These are phyloP conservation scores for Drosophila virilis DNA, from an alignment of 1,140 invertebrate species.

Conservation along the genomic window DNA sequence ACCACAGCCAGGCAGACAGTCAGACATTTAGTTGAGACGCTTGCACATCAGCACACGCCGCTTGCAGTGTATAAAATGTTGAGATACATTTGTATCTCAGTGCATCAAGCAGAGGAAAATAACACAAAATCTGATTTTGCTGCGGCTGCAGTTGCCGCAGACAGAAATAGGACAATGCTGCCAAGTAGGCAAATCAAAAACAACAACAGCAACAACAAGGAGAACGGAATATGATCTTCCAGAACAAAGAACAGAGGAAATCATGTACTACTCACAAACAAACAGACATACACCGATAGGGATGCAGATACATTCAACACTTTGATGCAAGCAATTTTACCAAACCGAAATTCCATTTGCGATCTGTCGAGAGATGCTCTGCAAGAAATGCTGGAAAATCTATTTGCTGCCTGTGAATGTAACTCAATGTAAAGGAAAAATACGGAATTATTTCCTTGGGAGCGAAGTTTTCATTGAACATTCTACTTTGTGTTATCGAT, in stretches of 20 bases:
- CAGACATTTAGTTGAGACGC: constrained; percentile 21
- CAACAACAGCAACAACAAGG: constrained; percentile 3
- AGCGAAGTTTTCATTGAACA: not conserved
- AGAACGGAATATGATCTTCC: constrained; percentile 30
- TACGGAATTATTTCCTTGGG: not conserved
- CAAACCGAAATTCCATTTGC: constrained; percentile 29
- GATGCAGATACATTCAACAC: constrained; percentile 12
- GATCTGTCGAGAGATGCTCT: constrained; percentile 4
- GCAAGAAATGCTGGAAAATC: not conserved
- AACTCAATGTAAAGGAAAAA: not conserved
- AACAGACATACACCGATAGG: not conserved
- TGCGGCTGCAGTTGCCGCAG: not conserved
- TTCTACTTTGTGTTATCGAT: not conserved
- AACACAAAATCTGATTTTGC: constrained; percentile 21
- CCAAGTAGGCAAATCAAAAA: constrained; percentile 32
- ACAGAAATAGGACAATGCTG: constrained; percentile 54
- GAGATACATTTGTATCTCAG: constrained; percentile 51
- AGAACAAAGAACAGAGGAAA: constrained; percentile 7
- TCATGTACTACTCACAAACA: constrained; percentile 6
- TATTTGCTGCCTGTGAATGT: constrained; percentile 1
- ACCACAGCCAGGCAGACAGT: constrained; percentile 16
- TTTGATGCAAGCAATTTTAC: constrained; percentile 23
- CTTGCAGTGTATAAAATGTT: constrained; percentile 27
- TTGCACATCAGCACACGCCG: constrained; percentile 27
- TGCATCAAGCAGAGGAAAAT: constrained; percentile 8